Evolutionary conservation across 2,888 invertebrate genomes (phyloP).

Genomic region (Rhimphoctona megacephalus): DNA sequence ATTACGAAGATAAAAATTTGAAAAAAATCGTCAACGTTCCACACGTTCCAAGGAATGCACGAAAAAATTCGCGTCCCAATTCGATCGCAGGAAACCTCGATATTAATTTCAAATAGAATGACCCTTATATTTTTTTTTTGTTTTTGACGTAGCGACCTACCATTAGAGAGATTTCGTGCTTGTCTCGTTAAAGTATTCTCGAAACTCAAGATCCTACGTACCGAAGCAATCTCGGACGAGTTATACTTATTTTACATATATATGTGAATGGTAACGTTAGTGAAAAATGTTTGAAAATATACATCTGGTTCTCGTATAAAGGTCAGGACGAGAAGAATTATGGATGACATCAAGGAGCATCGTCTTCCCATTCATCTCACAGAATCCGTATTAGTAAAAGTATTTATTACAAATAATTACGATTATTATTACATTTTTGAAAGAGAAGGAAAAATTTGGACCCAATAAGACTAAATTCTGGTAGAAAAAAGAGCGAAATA

Average conservation of each 20-base stretch:
- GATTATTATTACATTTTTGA: neutral
- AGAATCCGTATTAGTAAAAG: neutral
- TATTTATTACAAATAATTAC: neutral
- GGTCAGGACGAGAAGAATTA: neutral
- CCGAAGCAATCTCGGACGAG: constrained; percentile 30
- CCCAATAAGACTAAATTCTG: neutral
- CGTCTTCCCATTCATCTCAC: neutral
- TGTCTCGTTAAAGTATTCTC: constrained; percentile 43
- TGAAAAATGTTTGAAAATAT: constrained; percentile 38
- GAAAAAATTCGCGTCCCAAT: too few relatives aligned
- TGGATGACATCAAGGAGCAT: neutral
- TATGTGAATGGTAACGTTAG: constrained; percentile 16
- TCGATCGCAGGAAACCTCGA: neutral
- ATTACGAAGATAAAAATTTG: too few relatives aligned
- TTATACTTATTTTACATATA: constrained; percentile 27
- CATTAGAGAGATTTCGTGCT: constrained; percentile 38
- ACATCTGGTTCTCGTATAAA: neutral
- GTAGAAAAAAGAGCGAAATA: neutral
- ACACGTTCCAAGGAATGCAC: too few relatives aligned
- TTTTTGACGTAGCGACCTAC: neutral
- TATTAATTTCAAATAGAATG: neutral
- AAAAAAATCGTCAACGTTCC: too few relatives aligned
- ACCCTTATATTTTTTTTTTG: neutral
- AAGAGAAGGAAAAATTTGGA: neutral
- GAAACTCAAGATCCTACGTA: constrained; percentile 4